Conservation (phyloP, 2,888 invertebrate genomes). For the Ophion ventricosus region DNA sequence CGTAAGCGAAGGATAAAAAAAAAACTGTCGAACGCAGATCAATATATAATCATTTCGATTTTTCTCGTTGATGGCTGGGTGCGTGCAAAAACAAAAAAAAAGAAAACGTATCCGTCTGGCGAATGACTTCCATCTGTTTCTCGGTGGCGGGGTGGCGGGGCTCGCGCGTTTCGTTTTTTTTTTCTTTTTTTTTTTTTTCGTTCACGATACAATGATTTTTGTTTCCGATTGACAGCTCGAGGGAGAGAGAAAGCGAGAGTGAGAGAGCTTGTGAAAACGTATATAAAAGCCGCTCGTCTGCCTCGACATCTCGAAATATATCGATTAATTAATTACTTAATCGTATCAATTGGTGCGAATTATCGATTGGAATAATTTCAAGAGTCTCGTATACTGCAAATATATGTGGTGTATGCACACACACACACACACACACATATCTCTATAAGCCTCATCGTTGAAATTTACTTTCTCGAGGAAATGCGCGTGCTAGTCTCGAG, state of each 20-base stretch:
- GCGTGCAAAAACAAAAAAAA: neutral
- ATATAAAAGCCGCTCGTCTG: conserved; percentile 4
- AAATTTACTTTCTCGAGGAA: conserved; percentile 13
- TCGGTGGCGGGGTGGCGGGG: neutral
- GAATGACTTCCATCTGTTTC: conserved; percentile 43
- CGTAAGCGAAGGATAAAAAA: neutral
- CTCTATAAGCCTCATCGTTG: neutral
- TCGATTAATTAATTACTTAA: conserved; percentile 50
- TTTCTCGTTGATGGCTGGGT: conserved; percentile 4
- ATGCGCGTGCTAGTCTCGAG: neutral
- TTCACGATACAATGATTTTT: conserved; percentile 28
- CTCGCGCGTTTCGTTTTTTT: conserved; percentile 15
- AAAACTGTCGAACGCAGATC: neutral
- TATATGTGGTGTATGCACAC: neutral
- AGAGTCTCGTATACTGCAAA: neutral
- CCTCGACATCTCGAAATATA: conserved; percentile 22
- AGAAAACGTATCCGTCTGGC: conserved; percentile 22
- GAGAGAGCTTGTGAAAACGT: conserved; percentile 3
- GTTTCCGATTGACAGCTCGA: conserved; percentile 18
- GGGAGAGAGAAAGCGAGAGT: neutral
- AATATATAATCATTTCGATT: neutral
- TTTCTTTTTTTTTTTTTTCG: neutral
- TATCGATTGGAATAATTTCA: conserved; percentile 35
- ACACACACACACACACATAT: too few relatives aligned
- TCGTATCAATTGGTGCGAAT: conserved; percentile 41